A percentile compares a stretch with the other conserved stretches of the same genome.
Evolutionary conservation across 2,113 vertebrate species (phyloP).

Genomic region (Rhinoderma darwinii): DNA sequence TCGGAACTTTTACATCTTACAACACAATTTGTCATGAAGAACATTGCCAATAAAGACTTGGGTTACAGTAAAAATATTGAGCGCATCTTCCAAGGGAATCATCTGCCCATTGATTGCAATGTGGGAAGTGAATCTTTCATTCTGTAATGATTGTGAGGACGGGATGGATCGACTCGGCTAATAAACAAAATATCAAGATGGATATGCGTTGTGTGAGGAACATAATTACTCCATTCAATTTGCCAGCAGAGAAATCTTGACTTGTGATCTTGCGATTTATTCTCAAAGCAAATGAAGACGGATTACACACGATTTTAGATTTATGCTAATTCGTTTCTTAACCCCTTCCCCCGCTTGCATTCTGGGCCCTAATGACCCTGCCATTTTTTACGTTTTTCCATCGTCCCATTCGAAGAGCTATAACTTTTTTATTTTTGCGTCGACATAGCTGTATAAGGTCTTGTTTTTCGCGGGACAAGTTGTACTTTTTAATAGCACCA

Average conservation of each 20-base stretch:
- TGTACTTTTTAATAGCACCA: too few relatives aligned
- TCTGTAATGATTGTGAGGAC: background rate
- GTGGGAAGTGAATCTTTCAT: slow-evolving; percentile 11
- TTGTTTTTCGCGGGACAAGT: too few relatives aligned
- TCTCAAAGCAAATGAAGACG: slow-evolving; percentile 3
- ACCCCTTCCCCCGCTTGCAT: too few relatives aligned
- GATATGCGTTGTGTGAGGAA: background rate
- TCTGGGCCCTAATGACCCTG: too few relatives aligned
- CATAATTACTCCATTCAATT: slow-evolving; percentile 17
- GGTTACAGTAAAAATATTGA: slow-evolving; percentile 7
- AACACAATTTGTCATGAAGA: background rate
- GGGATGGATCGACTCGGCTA: background rate
- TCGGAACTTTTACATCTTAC: background rate
- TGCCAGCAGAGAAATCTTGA: background rate
- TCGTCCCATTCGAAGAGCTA: too few relatives aligned
- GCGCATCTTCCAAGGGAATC: background rate
- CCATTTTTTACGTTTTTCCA: too few relatives aligned
- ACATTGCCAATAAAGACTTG: background rate
- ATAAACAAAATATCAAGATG: slow-evolving; percentile 21
- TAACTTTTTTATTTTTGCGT: too few relatives aligned
- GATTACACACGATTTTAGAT: too few relatives aligned
- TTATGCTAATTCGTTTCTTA: too few relatives aligned
- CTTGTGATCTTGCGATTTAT: background rate
- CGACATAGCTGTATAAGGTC: too few relatives aligned
- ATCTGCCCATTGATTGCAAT: slow-evolving; percentile 19